These are phyloP conservation scores for Streblospio benedicti DNA, from an alignment of 1,140 invertebrate species.

Conservation along the genomic window DNA sequence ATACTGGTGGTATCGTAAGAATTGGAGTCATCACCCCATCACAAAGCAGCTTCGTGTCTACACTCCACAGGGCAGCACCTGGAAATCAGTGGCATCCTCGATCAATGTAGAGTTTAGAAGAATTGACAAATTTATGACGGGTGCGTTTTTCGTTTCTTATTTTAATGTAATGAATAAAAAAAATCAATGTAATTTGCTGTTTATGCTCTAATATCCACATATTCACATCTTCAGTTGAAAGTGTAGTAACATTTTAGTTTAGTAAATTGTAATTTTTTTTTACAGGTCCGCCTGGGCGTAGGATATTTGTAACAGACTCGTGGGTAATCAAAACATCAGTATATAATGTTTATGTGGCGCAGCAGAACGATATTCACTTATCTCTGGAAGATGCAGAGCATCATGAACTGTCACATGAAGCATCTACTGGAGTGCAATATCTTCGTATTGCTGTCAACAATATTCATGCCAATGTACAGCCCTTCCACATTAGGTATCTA, in stretches of 20 bases:
- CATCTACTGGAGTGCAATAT: conserved; percentile 59
- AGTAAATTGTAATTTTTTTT: conserved; percentile 65
- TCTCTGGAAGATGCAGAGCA: conserved; percentile 65
- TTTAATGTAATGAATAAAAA: no score
- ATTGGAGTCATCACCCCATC: conserved; percentile 68
- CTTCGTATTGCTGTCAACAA: conserved; percentile 71
- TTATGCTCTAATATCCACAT: no score
- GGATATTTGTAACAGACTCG: conserved; percentile 69
- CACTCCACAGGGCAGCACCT: conserved; percentile 47
- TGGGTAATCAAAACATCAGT: conserved; percentile 80
- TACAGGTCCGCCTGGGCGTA: conserved; percentile 56
- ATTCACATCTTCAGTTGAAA: no score
- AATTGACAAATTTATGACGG: conserved; percentile 65
- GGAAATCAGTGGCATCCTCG: conserved; percentile 59
- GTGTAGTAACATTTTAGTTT: no score
- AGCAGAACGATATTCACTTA: conserved; percentile 68
- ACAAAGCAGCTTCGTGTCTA: conserved; percentile 58
- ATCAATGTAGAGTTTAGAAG: conserved; percentile 71
- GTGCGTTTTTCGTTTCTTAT: no score
- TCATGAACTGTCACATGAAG: conserved; percentile 56
- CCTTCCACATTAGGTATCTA: conserved; percentile 44
- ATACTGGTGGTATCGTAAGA: conserved; percentile 57
- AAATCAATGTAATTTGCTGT: no score
- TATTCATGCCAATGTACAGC: conserved; percentile 37
- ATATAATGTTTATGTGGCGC: conserved; percentile 64